phyloP scores from a whole-genome alignment of 2,113 vertebrate species.

The Neotoma lepida region DNA sequence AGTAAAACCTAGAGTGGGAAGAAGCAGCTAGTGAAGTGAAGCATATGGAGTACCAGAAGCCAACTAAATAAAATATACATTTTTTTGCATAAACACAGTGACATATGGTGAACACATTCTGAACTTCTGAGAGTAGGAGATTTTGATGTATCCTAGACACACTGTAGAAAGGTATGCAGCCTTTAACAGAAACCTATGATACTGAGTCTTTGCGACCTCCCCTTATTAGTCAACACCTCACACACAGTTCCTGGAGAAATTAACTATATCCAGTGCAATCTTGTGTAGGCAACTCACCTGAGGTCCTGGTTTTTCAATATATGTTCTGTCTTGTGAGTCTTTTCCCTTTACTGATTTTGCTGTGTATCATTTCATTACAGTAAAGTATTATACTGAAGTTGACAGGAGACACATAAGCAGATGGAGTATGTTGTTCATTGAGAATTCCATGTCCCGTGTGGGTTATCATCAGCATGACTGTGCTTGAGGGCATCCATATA shows the following conservation, averaged over 20 bases:
- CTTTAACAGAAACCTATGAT: background rate
- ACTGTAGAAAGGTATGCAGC: too few relatives aligned
- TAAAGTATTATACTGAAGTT: background rate
- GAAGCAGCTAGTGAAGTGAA: background rate
- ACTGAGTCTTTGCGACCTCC: background rate
- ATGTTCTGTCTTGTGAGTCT: background rate
- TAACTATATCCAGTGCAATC: background rate
- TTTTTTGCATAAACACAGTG: background rate
- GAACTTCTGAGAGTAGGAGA: background rate
- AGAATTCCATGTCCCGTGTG: background rate
- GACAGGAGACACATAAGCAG: background rate
- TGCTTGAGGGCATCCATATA: background rate
- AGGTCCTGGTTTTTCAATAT: background rate
- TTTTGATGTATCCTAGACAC: background rate
- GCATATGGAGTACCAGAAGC: background rate
- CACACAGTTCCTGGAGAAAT: fast-evolving
- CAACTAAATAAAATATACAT: background rate
- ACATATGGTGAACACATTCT: background rate
- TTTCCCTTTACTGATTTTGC: background rate
- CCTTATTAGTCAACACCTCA: fast-evolving
- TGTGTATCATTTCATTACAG: background rate
- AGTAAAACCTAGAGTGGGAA: background rate
- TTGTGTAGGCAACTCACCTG: background rate
- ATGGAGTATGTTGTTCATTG: background rate
- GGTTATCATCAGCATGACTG: background rate